phyloP scores from a whole-genome alignment of 2,888 invertebrate genomes.

The Pelosia muscerda region DNA sequence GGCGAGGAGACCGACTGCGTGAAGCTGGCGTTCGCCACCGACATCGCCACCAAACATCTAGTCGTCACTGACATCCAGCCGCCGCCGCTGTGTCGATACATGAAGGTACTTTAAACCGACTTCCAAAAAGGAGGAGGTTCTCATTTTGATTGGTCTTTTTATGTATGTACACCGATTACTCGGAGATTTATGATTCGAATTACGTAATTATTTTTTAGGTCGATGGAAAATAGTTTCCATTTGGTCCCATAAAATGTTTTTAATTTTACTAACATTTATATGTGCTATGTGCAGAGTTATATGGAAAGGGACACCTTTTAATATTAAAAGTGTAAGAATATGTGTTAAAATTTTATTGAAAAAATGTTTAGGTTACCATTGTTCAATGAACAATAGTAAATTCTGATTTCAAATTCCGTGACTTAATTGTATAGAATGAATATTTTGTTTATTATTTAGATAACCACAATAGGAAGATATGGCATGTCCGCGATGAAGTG shows the following conservation, averaged over 20 bases:
- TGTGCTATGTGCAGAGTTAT: too few relatives aligned
- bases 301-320: too few relatives aligned
- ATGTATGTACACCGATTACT: too few relatives aligned
- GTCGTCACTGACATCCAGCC: conserved; percentile 96
- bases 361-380: background rate
- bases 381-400: conserved; percentile 8
- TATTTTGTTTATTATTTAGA: conserved; percentile 78
- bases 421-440: background rate
- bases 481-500: conserved; percentile 96
- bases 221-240: too few relatives aligned
- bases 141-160: too few relatives aligned
- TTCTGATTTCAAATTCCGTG: background rate
- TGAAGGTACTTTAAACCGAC: conserved; percentile 91
- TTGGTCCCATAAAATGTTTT: too few relatives aligned
- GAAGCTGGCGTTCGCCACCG: conserved; percentile 93
- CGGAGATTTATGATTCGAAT: too few relatives aligned
- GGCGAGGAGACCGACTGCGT: conserved; percentile 95
- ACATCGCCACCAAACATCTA: conserved; percentile 95
- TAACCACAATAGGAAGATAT: conserved; percentile 96
- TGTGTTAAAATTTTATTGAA: background rate
- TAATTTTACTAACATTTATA: too few relatives aligned
- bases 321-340: background rate
- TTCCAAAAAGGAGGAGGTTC: too few relatives aligned
- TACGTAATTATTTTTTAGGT: too few relatives aligned
- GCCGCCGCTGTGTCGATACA: conserved; percentile 94